Evolutionary conservation across 2,888 invertebrate species (phyloP).

Genomic region (Polyommatus icarus): DNA sequence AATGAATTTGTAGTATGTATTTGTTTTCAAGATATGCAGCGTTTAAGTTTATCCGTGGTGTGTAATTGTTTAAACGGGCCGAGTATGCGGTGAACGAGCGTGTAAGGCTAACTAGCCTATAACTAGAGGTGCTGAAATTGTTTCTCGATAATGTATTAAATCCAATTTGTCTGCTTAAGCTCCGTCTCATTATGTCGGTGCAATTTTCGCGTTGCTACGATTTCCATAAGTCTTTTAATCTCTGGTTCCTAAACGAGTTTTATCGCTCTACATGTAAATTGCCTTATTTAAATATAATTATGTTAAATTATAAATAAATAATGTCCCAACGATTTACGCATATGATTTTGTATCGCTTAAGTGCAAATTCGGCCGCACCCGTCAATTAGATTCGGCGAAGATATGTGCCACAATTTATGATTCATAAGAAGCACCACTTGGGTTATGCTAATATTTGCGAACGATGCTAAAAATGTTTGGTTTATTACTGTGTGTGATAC

Average conservation of each 20-base stretch:
- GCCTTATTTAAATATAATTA: conserved; percentile 14
- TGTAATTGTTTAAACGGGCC: conserved; percentile 5
- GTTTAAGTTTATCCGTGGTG: neutral
- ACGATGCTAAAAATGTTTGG: conserved; percentile 34
- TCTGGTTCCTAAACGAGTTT: neutral
- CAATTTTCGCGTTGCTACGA: conserved; percentile 16
- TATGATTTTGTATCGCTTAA: conserved; percentile 23
- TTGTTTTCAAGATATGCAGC: neutral
- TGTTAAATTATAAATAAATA: conserved; percentile 1
- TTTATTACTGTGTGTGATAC: conserved; percentile 34
- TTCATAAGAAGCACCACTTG: conserved; percentile 13
- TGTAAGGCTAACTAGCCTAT: conserved; percentile 9
- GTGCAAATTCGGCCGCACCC: conserved; percentile 28
- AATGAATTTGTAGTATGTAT: neutral
- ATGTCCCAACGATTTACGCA: neutral
- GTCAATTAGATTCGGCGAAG: conserved; percentile 24
- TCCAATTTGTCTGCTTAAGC: neutral
- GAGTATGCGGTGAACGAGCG: conserved; percentile 1
- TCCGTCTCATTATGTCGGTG: neutral
- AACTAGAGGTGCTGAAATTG: conserved; percentile 9
- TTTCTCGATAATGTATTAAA: neutral
- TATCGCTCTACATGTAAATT: conserved; percentile 25
- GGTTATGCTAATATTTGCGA: conserved; percentile 34
- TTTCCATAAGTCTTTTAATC: conserved; percentile 24
- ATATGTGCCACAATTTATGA: conserved; percentile 36